Evolutionary conservation across 2,113 vertebrate species (phyloP).

Genomic region (Camelus bactrianus): DNA sequence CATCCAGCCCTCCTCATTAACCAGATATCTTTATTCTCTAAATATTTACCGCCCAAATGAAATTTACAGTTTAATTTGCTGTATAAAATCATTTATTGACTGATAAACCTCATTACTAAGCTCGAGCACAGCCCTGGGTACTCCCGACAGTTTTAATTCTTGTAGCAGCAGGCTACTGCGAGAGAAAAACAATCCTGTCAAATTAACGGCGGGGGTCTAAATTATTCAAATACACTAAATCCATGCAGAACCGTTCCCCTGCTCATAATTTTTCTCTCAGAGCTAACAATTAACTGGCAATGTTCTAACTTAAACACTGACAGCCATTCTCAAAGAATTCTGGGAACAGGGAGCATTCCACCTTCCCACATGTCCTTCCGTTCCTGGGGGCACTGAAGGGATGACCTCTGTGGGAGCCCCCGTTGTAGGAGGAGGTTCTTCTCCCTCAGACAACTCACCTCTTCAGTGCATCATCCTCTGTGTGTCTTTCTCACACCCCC

Average conservation of each 20-base stretch:
- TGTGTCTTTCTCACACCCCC: background rate
- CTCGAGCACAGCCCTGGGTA: constrained; percentile 88
- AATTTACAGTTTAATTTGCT: constrained; percentile 95
- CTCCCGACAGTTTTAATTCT: constrained; percentile 93
- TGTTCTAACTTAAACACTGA: constrained; percentile 96
- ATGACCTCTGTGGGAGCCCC: background rate
- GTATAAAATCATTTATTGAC: constrained; percentile 95
- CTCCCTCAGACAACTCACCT: background rate
- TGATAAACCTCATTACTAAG: constrained; percentile 95
- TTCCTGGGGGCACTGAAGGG: constrained; percentile 2
- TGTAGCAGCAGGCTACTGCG: constrained; percentile 94
- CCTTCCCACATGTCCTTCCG: constrained; percentile 39
- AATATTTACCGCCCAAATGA: constrained; percentile 92
- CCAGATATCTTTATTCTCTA: constrained; percentile 92
- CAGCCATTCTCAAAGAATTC: constrained; percentile 91
- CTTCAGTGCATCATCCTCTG: background rate
- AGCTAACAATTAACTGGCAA: constrained; percentile 97
- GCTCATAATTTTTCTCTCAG: constrained; percentile 98
- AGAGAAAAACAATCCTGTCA: constrained; percentile 99
- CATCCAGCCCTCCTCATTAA: constrained; percentile 88
- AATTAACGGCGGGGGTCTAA: constrained; percentile 96
- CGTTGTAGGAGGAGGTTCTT: background rate
- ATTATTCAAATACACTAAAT: constrained; percentile 99
- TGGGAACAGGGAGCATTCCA: constrained; percentile 39
- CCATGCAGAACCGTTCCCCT: constrained; percentile 93